Percentiles rank a stretch among this genome's conserved stretches.
Evolutionary conservation across 2,113 vertebrate species (phyloP).

Genomic region (Ameiurus melas): DNA sequence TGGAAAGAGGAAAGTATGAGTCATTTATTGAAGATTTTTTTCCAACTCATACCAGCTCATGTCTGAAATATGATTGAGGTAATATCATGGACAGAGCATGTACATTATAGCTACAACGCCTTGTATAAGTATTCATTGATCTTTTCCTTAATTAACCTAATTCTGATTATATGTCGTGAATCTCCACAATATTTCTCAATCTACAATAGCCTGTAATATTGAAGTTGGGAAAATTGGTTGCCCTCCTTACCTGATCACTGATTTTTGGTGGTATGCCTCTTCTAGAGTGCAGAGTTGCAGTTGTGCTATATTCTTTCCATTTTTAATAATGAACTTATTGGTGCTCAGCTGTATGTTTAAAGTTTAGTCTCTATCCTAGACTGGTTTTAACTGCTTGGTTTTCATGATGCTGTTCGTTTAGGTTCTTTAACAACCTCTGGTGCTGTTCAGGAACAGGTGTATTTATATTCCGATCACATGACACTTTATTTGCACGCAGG

Average conservation of each 20-base stretch:
- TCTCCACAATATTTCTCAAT: not conserved
- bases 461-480: not conserved
- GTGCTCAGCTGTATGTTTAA: not conserved
- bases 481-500: not conserved
- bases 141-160: not conserved
- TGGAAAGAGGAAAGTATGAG: slow-evolving; percentile 4
- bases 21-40: slow-evolving; percentile 11
- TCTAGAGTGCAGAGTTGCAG: not conserved
- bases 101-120: not conserved
- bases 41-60: not conserved
- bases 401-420: not conserved
- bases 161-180: not conserved
- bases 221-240: not conserved
- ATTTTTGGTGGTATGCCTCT: not conserved
- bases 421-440: not conserved
- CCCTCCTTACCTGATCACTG: not conserved
- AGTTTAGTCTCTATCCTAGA: not conserved
- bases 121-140: not conserved
- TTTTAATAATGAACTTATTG: not conserved
- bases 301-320: not conserved
- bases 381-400: not conserved
- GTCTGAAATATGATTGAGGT: not conserved
- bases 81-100: not conserved
- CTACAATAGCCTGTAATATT: not conserved
- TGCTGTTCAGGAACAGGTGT: not conserved